phyloP scores from a whole-genome alignment of 2,797 vertebrate genomes.

The Leptodactylus fallax region DNA sequence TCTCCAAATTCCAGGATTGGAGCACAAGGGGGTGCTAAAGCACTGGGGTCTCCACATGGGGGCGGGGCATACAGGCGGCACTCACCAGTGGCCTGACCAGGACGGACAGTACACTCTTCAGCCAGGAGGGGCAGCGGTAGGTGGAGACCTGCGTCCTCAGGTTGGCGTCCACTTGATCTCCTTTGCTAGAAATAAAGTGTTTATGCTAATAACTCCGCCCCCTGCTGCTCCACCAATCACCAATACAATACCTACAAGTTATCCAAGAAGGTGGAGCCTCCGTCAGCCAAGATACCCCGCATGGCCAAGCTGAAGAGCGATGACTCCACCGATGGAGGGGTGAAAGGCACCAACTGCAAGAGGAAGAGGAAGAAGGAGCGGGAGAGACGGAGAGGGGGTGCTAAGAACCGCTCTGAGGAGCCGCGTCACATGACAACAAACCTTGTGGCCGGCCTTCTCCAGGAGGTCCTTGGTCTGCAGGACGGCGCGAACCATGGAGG shows the following conservation, averaged over 20 bases:
- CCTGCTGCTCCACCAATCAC: too few species aligned
- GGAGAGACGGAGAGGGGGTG: too few species aligned
- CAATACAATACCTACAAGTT: conserved; percentile 80
- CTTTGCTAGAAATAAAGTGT: conserved; percentile 75
- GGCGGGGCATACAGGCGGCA: too few species aligned
- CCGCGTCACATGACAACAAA: conserved; percentile 65
- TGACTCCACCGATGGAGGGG: conserved; percentile 66
- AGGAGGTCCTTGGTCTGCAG: conserved; percentile 83
- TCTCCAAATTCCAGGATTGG: too few species aligned
- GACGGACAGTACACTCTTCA: conserved; percentile 78
- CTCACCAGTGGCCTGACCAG: conserved; percentile 84
- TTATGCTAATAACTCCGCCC: background rate
- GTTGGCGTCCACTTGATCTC: conserved; percentile 73
- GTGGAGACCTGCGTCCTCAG: conserved; percentile 36
- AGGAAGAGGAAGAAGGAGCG: background rate
- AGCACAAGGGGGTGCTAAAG: too few species aligned
- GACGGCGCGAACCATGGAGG: conserved; percentile 84
- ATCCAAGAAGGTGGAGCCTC: conserved; percentile 69
- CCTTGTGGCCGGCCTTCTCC: conserved; percentile 89
- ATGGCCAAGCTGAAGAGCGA: conserved; percentile 64
- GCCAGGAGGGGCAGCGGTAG: conserved; percentile 73
- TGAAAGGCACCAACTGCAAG: conserved; percentile 85
- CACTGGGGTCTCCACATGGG: too few species aligned
- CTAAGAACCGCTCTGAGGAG: too few species aligned
- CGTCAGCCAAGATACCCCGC: conserved; percentile 78